Evolutionary conservation across 2,113 vertebrate genomes (phyloP).

Genomic region (Microtus pennsylvanicus): DNA sequence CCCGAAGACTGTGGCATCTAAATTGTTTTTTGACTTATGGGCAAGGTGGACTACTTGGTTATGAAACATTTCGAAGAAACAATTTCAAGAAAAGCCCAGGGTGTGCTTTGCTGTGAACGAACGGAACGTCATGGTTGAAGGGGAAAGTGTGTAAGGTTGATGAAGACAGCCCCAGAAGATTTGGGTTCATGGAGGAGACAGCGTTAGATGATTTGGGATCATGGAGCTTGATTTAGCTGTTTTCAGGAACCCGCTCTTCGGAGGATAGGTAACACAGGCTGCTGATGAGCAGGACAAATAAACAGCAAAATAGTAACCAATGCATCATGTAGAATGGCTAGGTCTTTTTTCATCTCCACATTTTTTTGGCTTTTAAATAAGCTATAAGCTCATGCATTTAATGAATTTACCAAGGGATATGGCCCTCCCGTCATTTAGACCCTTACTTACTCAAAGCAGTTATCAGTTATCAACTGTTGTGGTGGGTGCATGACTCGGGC

Average conservation of each 20-base stretch:
- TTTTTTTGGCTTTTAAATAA: neutral
- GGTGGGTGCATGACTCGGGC: neutral
- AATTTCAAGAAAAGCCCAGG: neutral
- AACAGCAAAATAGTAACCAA: neutral
- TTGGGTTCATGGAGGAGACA: neutral
- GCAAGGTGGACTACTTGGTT: neutral
- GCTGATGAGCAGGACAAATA: neutral
- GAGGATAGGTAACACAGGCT: neutral
- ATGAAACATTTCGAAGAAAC: neutral
- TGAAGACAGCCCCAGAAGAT: neutral
- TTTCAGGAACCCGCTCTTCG: neutral
- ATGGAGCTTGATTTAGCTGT: too few relatives aligned
- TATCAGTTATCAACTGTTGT: neutral
- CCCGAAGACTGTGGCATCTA: neutral
- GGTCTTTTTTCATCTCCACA: neutral
- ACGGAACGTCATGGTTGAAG: neutral
- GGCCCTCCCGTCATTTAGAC: neutral
- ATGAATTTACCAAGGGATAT: neutral
- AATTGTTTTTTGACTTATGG: slow-evolving; percentile 3
- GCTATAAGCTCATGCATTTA: neutral
- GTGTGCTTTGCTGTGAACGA: neutral
- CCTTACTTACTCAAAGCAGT: slow-evolving; percentile 26
- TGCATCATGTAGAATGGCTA: neutral
- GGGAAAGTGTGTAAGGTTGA: rapidly evolving
- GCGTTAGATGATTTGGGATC: neutral